Evolutionary conservation across 2,113 vertebrate species (phyloP).

Genomic region (Zapornia atra): DNA sequence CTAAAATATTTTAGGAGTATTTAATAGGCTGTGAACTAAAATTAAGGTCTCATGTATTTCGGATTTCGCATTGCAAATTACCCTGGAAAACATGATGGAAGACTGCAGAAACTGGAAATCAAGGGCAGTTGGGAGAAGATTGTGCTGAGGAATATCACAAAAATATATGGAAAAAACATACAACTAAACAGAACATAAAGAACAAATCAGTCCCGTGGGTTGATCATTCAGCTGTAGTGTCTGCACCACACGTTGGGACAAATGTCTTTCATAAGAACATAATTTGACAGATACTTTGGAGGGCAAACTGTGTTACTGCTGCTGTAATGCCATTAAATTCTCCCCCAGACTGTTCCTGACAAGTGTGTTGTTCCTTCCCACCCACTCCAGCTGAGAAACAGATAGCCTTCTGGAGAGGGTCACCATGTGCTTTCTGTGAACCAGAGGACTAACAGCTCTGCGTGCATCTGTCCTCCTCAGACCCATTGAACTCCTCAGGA

Average conservation of each 20-base stretch:
- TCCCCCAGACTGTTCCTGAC: neutral
- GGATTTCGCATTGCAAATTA: neutral
- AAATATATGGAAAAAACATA: neutral
- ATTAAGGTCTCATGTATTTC: neutral
- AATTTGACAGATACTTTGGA: neutral
- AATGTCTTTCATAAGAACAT: neutral
- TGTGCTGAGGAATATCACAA: neutral
- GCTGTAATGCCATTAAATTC: neutral
- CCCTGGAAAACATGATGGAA: neutral
- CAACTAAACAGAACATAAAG: neutral
- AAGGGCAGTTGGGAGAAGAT: neutral
- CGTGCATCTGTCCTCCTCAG: neutral
- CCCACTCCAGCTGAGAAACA: neutral
- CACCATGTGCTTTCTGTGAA: neutral
- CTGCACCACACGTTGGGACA: neutral
- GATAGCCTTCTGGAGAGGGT: neutral
- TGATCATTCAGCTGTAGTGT: neutral
- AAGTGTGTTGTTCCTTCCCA: neutral
- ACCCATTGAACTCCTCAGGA: neutral
- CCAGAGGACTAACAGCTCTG: neutral
- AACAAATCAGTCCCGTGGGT: neutral
- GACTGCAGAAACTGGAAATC: neutral
- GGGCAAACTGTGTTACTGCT: neutral
- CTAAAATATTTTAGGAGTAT: neutral
- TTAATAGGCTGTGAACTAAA: neutral